Evolutionary conservation across 2,888 invertebrate genomes (phyloP), one percentile per base, ranked within the genome.

Genomic region (Amphimallon solstitiale): DNA sequence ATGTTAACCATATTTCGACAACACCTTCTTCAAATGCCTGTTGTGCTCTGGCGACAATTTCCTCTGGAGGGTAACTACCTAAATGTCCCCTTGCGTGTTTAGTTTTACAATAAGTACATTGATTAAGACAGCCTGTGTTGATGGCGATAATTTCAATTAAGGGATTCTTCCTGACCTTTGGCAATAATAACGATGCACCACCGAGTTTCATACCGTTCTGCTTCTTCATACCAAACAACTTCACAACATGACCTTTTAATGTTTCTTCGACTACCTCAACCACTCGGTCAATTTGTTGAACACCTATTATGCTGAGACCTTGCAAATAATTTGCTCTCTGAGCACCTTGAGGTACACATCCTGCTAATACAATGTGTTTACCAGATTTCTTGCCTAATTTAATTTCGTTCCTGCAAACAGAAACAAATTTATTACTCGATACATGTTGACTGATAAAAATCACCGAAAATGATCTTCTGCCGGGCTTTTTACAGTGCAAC

Each of bases 91-190:
- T 83, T 0, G 98, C 98, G 81, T 97, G 97, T 79, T 97, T 98
- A 0, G 98, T 98, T 83, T 98, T 99, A 79, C 98, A 99, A 78
- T 99, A 99, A 0, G 98, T 98, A 81, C 99, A 99, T 77, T 97
- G 96, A 84, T 99, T 99, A 1, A 99, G 84, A 76, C 99, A 99
- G 0, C 97, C 97, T 0, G 97, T 95, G 80, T 95, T 97, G 49
- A 98, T 95, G 0, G 97, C 91, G 66, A 98, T 97, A 63, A 99
- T 99, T 86, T 99, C 99, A 66, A 99, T 92, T 0, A 98, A 85
- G 0, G 97, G 96, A 83, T 99, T 99, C 77, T 94, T 92, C 56
- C 99, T 86, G 10, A 99, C 92, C 85, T 99, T 99, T 0, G 98
- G 98, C 10, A 99, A 84, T 3, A 90, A 85, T 0, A 98, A 84